Base-by-base conservation (phyloP, 1,140 invertebrate species). In the Latrodectus geometricus region DNA sequence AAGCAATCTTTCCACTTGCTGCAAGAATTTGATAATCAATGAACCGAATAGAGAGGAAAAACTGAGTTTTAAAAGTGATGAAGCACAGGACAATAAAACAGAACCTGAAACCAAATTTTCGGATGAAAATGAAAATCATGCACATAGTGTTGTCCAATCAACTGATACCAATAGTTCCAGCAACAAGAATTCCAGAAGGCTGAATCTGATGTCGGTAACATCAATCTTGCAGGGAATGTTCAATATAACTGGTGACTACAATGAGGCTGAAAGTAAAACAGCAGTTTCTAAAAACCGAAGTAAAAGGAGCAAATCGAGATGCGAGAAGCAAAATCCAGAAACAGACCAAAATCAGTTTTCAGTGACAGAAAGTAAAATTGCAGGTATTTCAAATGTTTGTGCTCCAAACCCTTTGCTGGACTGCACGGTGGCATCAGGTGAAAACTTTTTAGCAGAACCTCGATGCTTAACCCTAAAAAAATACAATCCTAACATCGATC, bases 381-480 rank as follows among this genome's bases (percentile, higher is more conserved):
- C n/a, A n/a, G 54, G 54, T 3, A 70, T 7, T 49, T 4, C 23
- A 12, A 35, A 74, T 17, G 15, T n/a, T 8, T 72, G 17, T 15
- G 50, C 9, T 74, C 23, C 49, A 35, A 48, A 74, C 20, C 49
- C 72, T 9, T 14, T 52, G 35, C 50, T 74, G 14, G 72, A 74
- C 50, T 48, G 35, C 17, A 17, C 11, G 12, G 8, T 11, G 14
- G 20, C 54, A 61, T 4, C 11, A 70, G 23, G 49, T 35, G 68
- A 81, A 8, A 23, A 23, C 17, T 21, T 81, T 15, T 5, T 81
- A 9, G 79, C 66, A 3, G 66, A 81, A 35, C 79, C 79, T 23
- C n/a, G 79, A 17, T 81, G 79, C 11, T 17, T 81, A 9, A 48
- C 79, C 11, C 21, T 81, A 14, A 81, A 81, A 48, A 70, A 81